Evolutionary conservation across 2,113 vertebrate genomes (phyloP).

Genomic region (Macaca mulatta): DNA sequence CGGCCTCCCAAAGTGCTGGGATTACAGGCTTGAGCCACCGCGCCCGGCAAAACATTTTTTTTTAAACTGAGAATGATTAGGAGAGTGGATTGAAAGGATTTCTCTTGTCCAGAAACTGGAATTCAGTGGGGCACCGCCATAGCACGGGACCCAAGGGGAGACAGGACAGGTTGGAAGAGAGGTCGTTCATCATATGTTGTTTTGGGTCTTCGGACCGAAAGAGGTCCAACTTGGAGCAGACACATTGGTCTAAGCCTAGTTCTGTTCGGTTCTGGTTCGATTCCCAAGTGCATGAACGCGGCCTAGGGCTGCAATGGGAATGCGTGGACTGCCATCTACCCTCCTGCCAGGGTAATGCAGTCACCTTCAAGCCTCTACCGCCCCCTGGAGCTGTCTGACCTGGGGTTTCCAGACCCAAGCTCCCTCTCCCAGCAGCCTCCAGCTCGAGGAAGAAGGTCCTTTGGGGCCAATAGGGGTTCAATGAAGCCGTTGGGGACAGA

Average conservation of each 20-base stretch:
- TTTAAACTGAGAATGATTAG: background rate
- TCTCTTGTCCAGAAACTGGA: background rate
- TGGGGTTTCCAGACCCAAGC: background rate
- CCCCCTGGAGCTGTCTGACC: background rate
- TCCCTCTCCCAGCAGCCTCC: background rate
- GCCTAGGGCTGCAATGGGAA: background rate
- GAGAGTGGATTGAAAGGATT: background rate
- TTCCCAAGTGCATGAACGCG: fast-evolving
- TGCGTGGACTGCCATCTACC: conserved; percentile 55
- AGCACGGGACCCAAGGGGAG: background rate
- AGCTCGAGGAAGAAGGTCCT: background rate
- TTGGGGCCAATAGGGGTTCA: background rate
- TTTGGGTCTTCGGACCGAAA: background rate
- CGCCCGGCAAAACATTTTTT: background rate
- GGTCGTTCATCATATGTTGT: background rate
- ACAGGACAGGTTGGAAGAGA: background rate
- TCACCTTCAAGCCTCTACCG: fast-evolving
- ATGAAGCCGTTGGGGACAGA: background rate
- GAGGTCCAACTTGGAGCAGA: background rate
- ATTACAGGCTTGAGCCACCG: too few relatives aligned
- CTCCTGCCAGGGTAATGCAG: background rate
- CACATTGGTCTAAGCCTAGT: background rate
- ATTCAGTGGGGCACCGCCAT: background rate
- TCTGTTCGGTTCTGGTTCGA: background rate
- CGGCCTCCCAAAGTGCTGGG: too few relatives aligned